Conservation (phyloP, 2,113 vertebrate genomes). For the Terrapene triunguis region DNA sequence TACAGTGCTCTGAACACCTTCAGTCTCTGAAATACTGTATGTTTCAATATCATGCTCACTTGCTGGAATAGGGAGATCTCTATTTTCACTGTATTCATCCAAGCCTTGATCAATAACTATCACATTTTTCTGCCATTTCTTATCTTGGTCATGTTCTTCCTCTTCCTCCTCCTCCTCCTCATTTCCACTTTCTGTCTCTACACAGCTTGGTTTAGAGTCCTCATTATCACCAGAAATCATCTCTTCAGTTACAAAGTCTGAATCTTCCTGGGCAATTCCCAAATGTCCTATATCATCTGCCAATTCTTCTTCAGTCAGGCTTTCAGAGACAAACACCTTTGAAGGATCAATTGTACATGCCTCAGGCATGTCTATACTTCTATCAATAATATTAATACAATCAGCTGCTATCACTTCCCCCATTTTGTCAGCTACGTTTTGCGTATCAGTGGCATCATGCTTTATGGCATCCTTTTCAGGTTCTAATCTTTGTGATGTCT, state of each 20-base stretch:
- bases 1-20: constrained; percentile 57
- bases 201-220: constrained; percentile 67
- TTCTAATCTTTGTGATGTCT: constrained; percentile 12
- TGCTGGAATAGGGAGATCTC: constrained; percentile 51
- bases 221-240: constrained; percentile 75
- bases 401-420: constrained; percentile 19
- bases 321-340: constrained; percentile 42
- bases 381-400: background rate
- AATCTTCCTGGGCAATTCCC: constrained; percentile 73
- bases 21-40: constrained; percentile 72
- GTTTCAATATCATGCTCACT: constrained; percentile 68
- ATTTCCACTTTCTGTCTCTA: constrained; percentile 73
- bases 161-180: constrained; percentile 70
- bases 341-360: background rate
- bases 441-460: constrained; percentile 16
- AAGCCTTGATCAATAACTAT: background rate
- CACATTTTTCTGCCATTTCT: constrained; percentile 33
- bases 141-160: constrained; percentile 13
- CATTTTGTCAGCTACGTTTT: constrained; percentile 9
- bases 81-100: constrained; percentile 81
- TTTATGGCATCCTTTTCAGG: constrained; percentile 45
- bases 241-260: constrained; percentile 83
- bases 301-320: constrained; percentile 55
- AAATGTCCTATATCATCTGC: constrained; percentile 25
- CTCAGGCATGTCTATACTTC: background rate